Percentiles rank a stretch among this genome's conserved stretches.
phyloP scores from a whole-genome alignment of 1,140 invertebrate genomes.

The Belonocnema kinseyi region DNA sequence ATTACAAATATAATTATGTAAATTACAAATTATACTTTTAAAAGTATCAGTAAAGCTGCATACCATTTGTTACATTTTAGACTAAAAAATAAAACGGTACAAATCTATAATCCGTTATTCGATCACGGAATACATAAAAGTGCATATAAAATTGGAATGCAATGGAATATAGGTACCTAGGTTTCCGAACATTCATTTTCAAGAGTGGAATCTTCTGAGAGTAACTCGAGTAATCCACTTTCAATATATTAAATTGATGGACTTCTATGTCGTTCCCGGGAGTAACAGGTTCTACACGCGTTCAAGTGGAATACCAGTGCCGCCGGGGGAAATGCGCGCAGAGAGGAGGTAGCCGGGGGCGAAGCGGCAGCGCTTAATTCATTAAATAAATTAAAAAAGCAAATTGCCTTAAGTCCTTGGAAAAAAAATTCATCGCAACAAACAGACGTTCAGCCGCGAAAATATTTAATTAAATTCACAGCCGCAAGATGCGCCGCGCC shows the following conservation, averaged over 20 bases:
- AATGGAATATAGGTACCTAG: not conserved
- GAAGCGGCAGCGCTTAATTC: conserved; percentile 65
- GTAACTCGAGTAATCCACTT: conserved; percentile 45
- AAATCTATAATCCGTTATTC: not conserved
- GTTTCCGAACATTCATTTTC: conserved; percentile 42
- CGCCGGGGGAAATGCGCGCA: conserved; percentile 1
- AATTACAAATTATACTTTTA: no score
- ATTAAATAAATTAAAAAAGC: conserved; percentile 72
- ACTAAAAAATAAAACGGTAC: no score
- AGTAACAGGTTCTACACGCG: conserved; percentile 28
- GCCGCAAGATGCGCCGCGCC: conserved; percentile 72
- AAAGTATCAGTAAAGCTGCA: no score
- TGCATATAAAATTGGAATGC: not conserved
- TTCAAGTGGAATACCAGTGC: conserved; percentile 23
- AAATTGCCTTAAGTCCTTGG: conserved; percentile 68
- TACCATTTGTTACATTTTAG: no score
- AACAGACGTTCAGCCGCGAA: conserved; percentile 69
- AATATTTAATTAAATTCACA: conserved; percentile 74
- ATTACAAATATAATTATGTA: no score
- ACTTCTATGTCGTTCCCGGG: conserved; percentile 7
- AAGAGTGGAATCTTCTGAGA: conserved; percentile 45
- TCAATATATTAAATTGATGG: conserved; percentile 43
- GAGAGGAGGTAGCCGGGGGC: not conserved
- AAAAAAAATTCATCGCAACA: conserved; percentile 59
- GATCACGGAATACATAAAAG: not conserved